Evolutionary conservation across 2,113 vertebrate species (phyloP).

Genomic region (Psittacara wagleri): DNA sequence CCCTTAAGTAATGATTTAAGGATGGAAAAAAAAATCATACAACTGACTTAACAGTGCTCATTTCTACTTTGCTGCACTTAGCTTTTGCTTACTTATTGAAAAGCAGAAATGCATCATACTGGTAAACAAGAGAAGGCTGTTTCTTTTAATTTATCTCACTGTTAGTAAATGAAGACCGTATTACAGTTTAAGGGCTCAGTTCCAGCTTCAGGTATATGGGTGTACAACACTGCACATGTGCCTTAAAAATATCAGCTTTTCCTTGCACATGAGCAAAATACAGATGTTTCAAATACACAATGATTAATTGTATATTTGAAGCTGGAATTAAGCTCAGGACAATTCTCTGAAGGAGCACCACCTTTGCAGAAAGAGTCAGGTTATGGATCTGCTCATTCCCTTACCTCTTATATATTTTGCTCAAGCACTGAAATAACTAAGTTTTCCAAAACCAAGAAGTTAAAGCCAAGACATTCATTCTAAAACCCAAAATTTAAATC

Average conservation of each 20-base stretch:
- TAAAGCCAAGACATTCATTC: constrained; percentile 11
- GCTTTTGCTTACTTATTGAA: constrained; percentile 56
- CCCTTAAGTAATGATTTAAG: constrained; percentile 80
- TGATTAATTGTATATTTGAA: constrained; percentile 34
- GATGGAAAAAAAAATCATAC: constrained; percentile 34
- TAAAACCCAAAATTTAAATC: constrained; percentile 15
- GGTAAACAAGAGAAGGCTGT: constrained; percentile 26
- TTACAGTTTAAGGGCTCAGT: background rate
- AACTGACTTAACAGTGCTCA: constrained; percentile 68
- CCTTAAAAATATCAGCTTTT: background rate
- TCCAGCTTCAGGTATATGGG: background rate
- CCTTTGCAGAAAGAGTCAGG: background rate
- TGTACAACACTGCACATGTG: background rate
- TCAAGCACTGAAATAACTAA: background rate
- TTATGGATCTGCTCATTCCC: background rate
- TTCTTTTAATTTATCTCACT: constrained; percentile 42
- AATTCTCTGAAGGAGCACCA: constrained; percentile 21
- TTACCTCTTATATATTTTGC: background rate
- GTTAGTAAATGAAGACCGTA: constrained; percentile 9
- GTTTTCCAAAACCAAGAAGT: constrained; percentile 35
- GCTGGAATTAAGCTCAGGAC: background rate
- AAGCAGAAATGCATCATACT: constrained; percentile 38
- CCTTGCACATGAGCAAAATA: background rate
- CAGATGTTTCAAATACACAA: constrained; percentile 41
- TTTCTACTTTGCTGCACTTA: constrained; percentile 66